These are phyloP conservation scores for Neogale vison DNA, from an alignment of 2,113 vertebrate genomes.

Conservation along the genomic window DNA sequence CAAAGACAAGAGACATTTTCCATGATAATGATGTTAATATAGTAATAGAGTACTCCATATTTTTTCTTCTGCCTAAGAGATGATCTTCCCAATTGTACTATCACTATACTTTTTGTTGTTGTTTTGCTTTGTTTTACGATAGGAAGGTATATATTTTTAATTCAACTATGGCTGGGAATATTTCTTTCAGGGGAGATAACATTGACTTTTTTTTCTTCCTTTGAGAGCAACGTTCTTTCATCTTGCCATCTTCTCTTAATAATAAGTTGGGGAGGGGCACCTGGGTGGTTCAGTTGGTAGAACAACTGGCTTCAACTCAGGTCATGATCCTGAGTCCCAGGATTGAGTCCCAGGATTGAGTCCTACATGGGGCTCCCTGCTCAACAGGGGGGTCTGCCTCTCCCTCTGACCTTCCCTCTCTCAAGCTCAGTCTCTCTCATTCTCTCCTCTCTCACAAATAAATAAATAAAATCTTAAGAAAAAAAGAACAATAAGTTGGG, in stretches of 20 bases:
- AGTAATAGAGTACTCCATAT: background rate
- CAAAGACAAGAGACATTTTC: background rate
- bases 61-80: background rate
- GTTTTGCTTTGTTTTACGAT: background rate
- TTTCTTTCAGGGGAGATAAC: conserved; percentile 13
- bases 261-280: background rate
- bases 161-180: background rate
- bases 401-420: too few species aligned
- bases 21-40: background rate
- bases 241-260: background rate
- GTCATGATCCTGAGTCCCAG: too few species aligned
- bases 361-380: too few species aligned
- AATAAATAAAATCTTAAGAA: too few species aligned
- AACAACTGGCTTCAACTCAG: too few species aligned
- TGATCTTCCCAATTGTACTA: background rate
- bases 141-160: background rate
- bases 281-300: too few species aligned
- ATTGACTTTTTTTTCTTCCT: background rate
- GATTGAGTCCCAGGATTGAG: too few species aligned
- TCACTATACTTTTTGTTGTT: background rate
- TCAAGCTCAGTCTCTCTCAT: too few species aligned
- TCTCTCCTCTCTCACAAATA: too few species aligned
- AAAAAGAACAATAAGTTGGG: background rate
- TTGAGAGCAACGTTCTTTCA: background rate
- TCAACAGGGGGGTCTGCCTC: too few species aligned